phyloP scores from a whole-genome alignment of 2,797 vertebrate genomes.

The Gobionotothen gibberifrons region DNA sequence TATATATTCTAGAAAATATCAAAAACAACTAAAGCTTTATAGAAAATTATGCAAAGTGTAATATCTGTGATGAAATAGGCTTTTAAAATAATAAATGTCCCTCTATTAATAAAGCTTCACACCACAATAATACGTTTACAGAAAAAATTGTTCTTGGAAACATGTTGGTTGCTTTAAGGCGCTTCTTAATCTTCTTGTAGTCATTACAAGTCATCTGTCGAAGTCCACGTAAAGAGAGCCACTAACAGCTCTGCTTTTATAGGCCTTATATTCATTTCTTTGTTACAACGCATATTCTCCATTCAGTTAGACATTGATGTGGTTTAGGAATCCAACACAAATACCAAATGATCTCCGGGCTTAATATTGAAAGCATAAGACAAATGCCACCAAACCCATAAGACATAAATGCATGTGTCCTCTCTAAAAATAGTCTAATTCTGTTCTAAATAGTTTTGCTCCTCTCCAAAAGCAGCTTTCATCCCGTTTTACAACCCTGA shows the following conservation, averaged over 20 bases:
- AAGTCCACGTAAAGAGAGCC: slow-evolving; percentile 10
- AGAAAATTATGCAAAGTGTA: not conserved
- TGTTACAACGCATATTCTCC: slow-evolving; percentile 21
- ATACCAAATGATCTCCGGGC: not conserved
- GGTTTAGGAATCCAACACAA: slow-evolving; percentile 9
- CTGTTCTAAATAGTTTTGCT: slow-evolving; percentile 41
- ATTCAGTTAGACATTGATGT: not conserved
- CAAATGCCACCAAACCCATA: not conserved
- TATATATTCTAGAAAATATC: not conserved
- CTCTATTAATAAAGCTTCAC: not conserved
- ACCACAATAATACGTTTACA: not conserved
- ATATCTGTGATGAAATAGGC: not conserved
- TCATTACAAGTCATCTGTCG: not conserved
- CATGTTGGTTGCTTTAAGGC: not conserved
- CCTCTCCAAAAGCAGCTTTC: slow-evolving; percentile 50
- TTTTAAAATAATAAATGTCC: not conserved
- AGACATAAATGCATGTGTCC: not conserved
- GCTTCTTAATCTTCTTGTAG: slow-evolving; percentile 10
- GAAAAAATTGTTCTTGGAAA: not conserved
- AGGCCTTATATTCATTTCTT: not conserved
- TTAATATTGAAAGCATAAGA: slow-evolving; percentile 9
- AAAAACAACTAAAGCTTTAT: not conserved
- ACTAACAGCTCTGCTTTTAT: not conserved
- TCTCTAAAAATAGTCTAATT: slow-evolving; percentile 12
- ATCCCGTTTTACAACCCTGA: slow-evolving; percentile 50